Percentiles rank a stretch among this genome's conserved stretches.
Conservation (phyloP, 2,888 invertebrate species). For the Limenitis camilla region DNA sequence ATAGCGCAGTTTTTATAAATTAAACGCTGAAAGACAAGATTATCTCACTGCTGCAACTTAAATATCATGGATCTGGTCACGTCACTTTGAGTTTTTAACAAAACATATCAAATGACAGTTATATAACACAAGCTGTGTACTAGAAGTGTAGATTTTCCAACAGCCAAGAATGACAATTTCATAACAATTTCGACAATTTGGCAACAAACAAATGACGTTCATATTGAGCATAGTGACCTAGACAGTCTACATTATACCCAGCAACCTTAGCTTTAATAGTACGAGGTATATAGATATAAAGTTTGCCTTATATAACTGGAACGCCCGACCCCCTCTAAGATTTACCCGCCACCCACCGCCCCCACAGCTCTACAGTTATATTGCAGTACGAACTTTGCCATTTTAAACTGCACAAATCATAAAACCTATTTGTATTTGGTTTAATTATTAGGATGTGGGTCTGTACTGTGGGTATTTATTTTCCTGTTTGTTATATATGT, state of each 20-base stretch:
- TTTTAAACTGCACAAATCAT: slow-evolving; percentile 39
- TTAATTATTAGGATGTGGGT: background rate
- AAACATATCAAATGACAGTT: slow-evolving; percentile 5
- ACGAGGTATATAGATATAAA: slow-evolving; percentile 38
- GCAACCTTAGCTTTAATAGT: slow-evolving; percentile 61
- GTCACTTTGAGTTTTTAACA: too few species aligned
- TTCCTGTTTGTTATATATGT: too few species aligned
- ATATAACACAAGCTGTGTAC: background rate
- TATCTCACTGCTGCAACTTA: too few species aligned
- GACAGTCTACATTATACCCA: slow-evolving; percentile 52
- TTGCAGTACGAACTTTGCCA: slow-evolving; percentile 57
- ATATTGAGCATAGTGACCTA: slow-evolving; percentile 24
- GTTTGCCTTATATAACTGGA: slow-evolving; percentile 27
- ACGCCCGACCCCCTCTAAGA: slow-evolving; percentile 32
- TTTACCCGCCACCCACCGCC: slow-evolving; percentile 39
- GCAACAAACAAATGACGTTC: slow-evolving; percentile 3
- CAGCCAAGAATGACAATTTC: background rate
- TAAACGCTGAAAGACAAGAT: too few species aligned
- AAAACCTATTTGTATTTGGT: slow-evolving; percentile 17
- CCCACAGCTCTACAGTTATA: slow-evolving; percentile 41
- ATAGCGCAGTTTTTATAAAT: too few species aligned
- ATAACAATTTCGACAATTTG: background rate
- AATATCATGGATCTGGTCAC: too few species aligned
- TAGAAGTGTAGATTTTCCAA: slow-evolving; percentile 1
- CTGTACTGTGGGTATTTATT: too few species aligned